Base-by-base conservation (phyloP, 2,113 vertebrate genomes). In the Megaceryle maxima region DNA sequence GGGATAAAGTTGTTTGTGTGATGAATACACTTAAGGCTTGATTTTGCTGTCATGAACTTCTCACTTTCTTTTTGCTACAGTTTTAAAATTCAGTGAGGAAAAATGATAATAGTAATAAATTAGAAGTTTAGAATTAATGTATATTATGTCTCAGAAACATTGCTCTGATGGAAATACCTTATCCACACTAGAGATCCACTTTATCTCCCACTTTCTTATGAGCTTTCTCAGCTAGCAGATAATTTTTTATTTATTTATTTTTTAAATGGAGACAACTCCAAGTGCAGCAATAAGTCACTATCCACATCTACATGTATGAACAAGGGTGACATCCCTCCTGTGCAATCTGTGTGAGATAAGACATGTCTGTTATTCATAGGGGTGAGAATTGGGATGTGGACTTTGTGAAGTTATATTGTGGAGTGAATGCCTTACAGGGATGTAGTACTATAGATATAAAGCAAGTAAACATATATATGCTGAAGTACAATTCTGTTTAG, bases 1-100 rank as follows among this genome's bases (percentile, higher is more conserved):
- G 82, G 57, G 50, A 94, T 92, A 68, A 91, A 94, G 83, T 62
- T 82, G 78, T 84, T 92, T 93, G 63, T 79, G 53, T 91, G 86
- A 83, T 87, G 66, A 89, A 90, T 78, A 76, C 53, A 94, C 74
- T 90, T 72, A 91, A 60, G 39, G 28, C n/a, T 83, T 91, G 56
- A 83, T 93, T 90, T 78, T 84, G 29, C 68, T 93, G 41, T 75
- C 69, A 50, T 60, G 77, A 91, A 75, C 62, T 92, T 94, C 78
- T 88, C 22, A 41, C 15, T 92, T 95, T 89, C 64, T 24, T 81
- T 95, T 86, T 82, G 82, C 31, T 73, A 35, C 33, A 74, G 73
- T 53, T 95, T 84, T 84, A 84, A 88, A 83, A 94, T 69, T 82
- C 70, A 83, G n/a, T 37, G 44, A 87, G 89, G 56, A 96, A 76